Evolutionary conservation across 1,140 invertebrate species (phyloP), one percentile per base, ranked within the genome.

Genomic region (Tyrophagus putrescentiae): DNA sequence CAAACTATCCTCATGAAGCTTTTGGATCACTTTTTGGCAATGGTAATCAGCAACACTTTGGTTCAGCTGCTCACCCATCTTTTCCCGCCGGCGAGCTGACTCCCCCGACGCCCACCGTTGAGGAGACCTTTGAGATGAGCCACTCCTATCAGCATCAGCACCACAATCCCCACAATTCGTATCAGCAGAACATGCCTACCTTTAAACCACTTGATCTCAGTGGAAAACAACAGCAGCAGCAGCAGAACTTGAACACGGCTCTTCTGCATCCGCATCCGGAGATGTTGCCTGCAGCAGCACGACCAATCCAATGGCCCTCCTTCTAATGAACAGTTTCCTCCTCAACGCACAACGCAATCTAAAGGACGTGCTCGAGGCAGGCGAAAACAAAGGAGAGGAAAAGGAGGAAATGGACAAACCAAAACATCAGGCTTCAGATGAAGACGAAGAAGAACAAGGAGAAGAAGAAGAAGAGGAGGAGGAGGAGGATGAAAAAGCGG

Each of bases 341-440:
- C 7, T 48, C 21, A 48, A 48, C 31, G 45, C 45, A 48, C 45
- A 48, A 48, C 45, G 45, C 45, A 48, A 48, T 48, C 45, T 48
- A 21, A 48, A 48, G 18, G 45, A 48, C 31, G 45, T 21, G 7
- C n/a, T n/a, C n/a, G n/a, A n/a, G n/a, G n/a, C n/a, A n/a, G n/a
- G n/a, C n/a, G n/a, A n/a, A n/a, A n/a, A n/a, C n/a, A n/a, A n/a
- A n/a, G n/a, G n/a, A n/a, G n/a, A 39, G 13, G 36, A 39, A 21
- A 39, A 39, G 21, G 21, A 39, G 13, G 36, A 39, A 13, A 21
- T 21, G 21, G 36, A 39, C 36, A 39, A 39, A 21, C 36, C 36
- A 39, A 39, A 39, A 39, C 21, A 39, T 39, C 36, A 39, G 36
- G 36, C 13, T 13, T 13, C 36, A 39, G 36, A 39, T 39, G 48